Base-by-base conservation (phyloP, 2,888 invertebrate species). In the Drosophila ustulata region DNA sequence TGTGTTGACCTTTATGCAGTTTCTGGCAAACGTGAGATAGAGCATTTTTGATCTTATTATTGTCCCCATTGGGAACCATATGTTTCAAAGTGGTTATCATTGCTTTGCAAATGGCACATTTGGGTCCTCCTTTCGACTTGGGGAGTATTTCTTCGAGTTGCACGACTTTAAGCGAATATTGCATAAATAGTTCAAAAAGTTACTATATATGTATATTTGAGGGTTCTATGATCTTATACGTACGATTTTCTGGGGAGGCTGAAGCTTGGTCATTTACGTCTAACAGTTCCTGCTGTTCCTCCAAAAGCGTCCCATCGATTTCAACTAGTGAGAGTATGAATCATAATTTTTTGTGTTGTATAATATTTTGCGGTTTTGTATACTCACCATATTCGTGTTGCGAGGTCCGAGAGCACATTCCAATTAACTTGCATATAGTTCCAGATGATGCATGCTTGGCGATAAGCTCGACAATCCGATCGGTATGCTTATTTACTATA, bases 341-440 rank as follows among this genome's bases (percentile, higher is more conserved):
- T 30, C 4, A 1, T 18, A 30, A 7, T 30, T 7, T 4, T 30
- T 30, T 30, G 1, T 30, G 6, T 32, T 4, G 34, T 7, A 25
- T 32, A 32, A 18, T 32, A 18, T 39, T 32, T 6, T 25, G n/a
- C 1, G 5, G 4, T 49, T 11, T 5, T 6, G 13, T 13, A 37
- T 32, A 55, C 46, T 47, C 28, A 62, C 53, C 13, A 0, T 45
- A 7, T 0, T 30, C 37, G 18, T 46, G 3, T 23, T 23, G 4
- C 8, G 7, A 8, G 4, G 11, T 18, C 0, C 8, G n/a, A 28
- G 8, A 37, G 25, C 63, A 63, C 39, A 56, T 28, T 3, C 41
- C 56, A 5, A 63, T 55, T n/a, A n/a, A 9, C 37, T 55, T 55
- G 46, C 62, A 62, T 18, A 62, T 62, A 3, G 11, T 0, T 11